Conservation (phyloP, 2,888 invertebrate genomes). For the Drosophila borborema region DNA sequence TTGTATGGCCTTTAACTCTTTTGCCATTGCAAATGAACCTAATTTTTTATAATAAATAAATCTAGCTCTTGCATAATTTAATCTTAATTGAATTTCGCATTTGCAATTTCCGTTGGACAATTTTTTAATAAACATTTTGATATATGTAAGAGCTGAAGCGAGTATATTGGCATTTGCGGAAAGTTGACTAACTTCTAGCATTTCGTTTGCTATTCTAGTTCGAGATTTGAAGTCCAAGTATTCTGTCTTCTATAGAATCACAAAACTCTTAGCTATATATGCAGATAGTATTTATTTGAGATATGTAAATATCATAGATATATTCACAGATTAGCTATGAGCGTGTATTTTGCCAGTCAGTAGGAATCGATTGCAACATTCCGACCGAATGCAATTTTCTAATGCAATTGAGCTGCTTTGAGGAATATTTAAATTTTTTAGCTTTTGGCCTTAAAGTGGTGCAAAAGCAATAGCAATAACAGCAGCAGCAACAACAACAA, state of each 20-base stretch:
- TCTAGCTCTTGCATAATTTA: no score
- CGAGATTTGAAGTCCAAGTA: no score
- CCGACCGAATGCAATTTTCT: slow-evolving; percentile 7
- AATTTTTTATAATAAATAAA: no score
- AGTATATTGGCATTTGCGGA: not conserved
- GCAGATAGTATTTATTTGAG: no score
- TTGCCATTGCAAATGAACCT: no score
- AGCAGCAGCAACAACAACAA: not conserved
- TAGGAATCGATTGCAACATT: not conserved
- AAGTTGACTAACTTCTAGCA: not conserved
- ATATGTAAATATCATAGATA: not conserved
- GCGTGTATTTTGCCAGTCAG: not conserved
- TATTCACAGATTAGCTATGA: not conserved
- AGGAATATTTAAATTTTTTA: slow-evolving; percentile 7
- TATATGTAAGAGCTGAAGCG: not conserved
- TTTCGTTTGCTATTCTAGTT: no score
- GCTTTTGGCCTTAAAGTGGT: slow-evolving; percentile 11
- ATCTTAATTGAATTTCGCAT: no score
- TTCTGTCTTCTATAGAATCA: not conserved
- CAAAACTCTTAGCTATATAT: not conserved
- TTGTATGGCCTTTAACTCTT: not conserved
- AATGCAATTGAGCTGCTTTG: slow-evolving; percentile 10
- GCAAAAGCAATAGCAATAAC: not conserved
- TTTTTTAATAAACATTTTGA: not conserved
- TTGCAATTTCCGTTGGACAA: not conserved